Percentiles rank a stretch among this genome's conserved stretches.
Conservation (phyloP, 2,113 vertebrate species). For the Terrapene triunguis region DNA sequence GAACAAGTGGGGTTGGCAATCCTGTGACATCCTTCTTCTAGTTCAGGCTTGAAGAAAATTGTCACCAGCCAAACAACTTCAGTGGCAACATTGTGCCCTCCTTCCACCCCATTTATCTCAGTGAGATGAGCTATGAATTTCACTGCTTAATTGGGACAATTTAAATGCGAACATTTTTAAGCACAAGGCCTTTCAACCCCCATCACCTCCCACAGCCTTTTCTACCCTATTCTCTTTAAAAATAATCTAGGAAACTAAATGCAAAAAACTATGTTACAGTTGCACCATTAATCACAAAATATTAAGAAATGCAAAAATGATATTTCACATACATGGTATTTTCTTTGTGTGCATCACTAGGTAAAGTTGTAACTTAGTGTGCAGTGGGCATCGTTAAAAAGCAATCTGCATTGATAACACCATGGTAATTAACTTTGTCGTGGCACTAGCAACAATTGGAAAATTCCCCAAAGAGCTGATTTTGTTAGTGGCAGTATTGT, state of each 20-base stretch:
- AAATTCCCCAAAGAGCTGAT: not conserved
- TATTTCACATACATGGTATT: accelerated
- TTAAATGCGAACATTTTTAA: not conserved
- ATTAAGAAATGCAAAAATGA: accelerated
- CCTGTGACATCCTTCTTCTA: not conserved
- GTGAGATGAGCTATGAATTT: not conserved
- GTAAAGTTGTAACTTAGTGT: not conserved
- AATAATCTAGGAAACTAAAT: not conserved
- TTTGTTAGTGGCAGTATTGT: not conserved
- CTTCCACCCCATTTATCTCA: not conserved
- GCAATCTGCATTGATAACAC: not conserved
- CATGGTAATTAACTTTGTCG: not conserved
- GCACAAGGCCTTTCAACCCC: not conserved
- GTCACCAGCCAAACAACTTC: not conserved
- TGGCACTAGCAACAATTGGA: not conserved
- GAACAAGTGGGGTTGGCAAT: not conserved
- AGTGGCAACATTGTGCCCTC: not conserved
- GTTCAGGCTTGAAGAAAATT: not conserved
- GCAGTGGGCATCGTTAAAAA: not conserved
- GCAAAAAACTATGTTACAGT: not conserved
- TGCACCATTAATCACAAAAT: not conserved
- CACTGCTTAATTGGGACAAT: not conserved
- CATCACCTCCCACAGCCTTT: not conserved
- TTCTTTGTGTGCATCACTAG: accelerated
- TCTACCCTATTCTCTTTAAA: not conserved